Percentiles rank a stretch among this genome's conserved stretches.
These are phyloP conservation scores for Glaucopsyche alexis DNA, from an alignment of 2,888 invertebrate genomes.

Conservation along the genomic window DNA sequence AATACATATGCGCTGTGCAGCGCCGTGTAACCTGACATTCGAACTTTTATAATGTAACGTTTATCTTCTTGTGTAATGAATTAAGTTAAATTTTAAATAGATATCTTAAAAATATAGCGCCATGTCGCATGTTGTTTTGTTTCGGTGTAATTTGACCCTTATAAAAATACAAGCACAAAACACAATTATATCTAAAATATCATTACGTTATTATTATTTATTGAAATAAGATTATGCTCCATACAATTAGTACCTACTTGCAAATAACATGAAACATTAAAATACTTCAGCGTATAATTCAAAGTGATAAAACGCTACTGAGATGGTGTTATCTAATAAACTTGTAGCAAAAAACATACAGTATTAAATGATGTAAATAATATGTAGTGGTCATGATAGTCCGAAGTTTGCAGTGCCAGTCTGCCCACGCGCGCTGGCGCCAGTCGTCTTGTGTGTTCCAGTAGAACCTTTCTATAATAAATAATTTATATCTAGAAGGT, in stretches of 20 bases:
- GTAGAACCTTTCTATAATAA: slow-evolving; percentile 33
- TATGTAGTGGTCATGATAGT: slow-evolving; percentile 43
- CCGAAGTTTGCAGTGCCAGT: slow-evolving; percentile 54
- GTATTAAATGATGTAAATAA: slow-evolving; percentile 31
- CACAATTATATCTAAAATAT: too few relatives aligned
- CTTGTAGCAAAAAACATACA: slow-evolving; percentile 23
- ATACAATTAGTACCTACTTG: background rate
- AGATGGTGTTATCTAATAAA: slow-evolving; percentile 9
- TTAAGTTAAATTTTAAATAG: too few relatives aligned
- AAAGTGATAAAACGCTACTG: background rate
- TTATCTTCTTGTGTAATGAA: too few relatives aligned
- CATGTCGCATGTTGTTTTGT: too few relatives aligned
- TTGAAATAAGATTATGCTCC: background rate
- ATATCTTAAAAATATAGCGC: too few relatives aligned
- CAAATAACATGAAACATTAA: background rate
- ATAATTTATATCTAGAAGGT: slow-evolving; percentile 30
- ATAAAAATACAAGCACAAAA: too few relatives aligned
- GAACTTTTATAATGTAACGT: too few relatives aligned
- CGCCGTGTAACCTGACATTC: too few relatives aligned
- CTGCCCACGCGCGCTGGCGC: slow-evolving; percentile 56
- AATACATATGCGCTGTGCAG: too few relatives aligned
- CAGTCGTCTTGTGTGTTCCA: slow-evolving; percentile 39
- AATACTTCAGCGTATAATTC: slow-evolving; percentile 2
- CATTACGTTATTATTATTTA: background rate
- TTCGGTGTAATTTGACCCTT: too few relatives aligned